Base-by-base conservation (phyloP, 2,888 invertebrate genomes). In the Cactoblastis cactorum region DNA sequence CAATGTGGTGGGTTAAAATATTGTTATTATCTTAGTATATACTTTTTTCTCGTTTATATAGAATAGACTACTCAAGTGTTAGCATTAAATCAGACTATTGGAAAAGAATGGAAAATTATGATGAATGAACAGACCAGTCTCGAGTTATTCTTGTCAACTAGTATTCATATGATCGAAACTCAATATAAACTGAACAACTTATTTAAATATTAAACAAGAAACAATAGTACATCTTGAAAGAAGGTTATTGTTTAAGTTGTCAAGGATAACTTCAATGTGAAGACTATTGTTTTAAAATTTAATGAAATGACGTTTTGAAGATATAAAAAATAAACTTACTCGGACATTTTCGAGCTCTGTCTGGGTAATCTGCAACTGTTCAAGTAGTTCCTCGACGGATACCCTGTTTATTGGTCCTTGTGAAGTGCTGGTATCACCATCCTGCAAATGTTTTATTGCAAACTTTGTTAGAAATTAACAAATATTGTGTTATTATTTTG, bases 271-370 rank as follows among this genome's bases (percentile, higher is more conserved):
- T 66, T 67, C 61, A 61, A 50, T 55, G 65, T 59, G 59, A 55
- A 28, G 35, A 32, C 43, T 46, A 55, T 54, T 53, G 53, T 53
- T 50, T 53, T 48, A 28, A 37, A 51, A 41, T 50, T 45, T 45
- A 51, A 45, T 45, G 41, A 22, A 35, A 19, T 35, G 46, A 32
- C 32, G 34, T 34, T 55, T 33, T 45, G 14, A 33, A 49, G 32
- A 32, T 39, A 19, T 17, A 41, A 50, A 24, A 49, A n/a, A 6
- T n/a, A 19, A 41, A 79, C 91, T 92, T 91, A 96, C 96, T 93
- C 95, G 94, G 74, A 96, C 93, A 84, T 95, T 96, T 81, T 96
- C 96, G 81, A 96, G 91, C 90, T 96, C 96, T 35, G 93, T 94
- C 88, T 95, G 95, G 22, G 96, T 96, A 62, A 94, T 93, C 84